Base-by-base conservation (phyloP, 2,113 vertebrate genomes). In the Vimba vimba region DNA sequence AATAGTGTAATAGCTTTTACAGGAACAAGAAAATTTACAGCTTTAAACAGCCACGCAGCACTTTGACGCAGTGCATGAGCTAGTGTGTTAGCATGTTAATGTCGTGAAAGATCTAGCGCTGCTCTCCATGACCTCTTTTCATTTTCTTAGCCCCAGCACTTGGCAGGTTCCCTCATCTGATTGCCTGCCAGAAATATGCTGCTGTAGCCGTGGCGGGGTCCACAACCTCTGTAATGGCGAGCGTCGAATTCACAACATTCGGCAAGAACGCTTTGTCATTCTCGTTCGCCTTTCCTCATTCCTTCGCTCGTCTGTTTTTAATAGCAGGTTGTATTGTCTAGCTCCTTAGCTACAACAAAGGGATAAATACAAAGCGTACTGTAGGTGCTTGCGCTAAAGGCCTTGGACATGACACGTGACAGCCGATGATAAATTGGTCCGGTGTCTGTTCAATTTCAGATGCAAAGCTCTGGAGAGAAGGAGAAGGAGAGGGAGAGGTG, bases 401-500 rank as follows among this genome's bases (percentile, higher is more conserved):
- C 95, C 94, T 96, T 94, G 96, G 97, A 97, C 97, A 97, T 98
- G 98, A 98, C 97, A 98, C 95, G 95, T 99, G 98, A 97, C 97
- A 98, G 96, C 96, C 94, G 94, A 95, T 99, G 97, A 98, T 99
- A 98, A 99, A 99, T 99, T 99, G 97, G 96, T 96, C 97, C 95
- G 92, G 94, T 97, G 97, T 98, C 97, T 98, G 95, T 97, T 98
- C 97, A 97, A 95, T 98, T 99, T 98, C 95, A 97, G 97, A 97
- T 96, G 96, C 95, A 99, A 98, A 98, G 96, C 98, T 98, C 97
- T 95, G 93, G 97, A 98, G 97, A 96, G 96, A 87, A 87, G 86
- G 91, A 88, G 87, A 89, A 77, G 47, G 45, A 75, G 68, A 82
- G 74, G 62, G 80, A 39, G 89, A 86, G 86, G 64, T 73, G 78